Evolutionary conservation across 2,888 invertebrate species (phyloP).

Genomic region (Resseliella maxima): DNA sequence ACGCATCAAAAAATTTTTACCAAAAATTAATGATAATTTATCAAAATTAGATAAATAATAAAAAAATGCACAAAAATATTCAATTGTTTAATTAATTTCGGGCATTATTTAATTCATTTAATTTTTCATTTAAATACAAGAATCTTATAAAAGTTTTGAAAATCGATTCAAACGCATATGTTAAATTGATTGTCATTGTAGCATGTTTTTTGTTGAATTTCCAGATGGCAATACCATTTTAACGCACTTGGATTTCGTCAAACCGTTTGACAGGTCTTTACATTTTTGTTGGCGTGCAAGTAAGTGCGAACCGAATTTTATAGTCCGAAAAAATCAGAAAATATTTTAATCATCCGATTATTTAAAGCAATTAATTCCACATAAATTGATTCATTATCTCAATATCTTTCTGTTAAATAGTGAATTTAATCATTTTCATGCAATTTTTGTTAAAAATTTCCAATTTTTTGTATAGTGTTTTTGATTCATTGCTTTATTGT

Average conservation of each 20-base stretch:
- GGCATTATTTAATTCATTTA: too few species aligned
- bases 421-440: conserved; percentile 29
- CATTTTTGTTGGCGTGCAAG: conserved; percentile 49
- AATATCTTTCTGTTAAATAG: background rate
- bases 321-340: conserved; percentile 49
- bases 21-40: background rate
- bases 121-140: background rate
- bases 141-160: background rate
- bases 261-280: conserved; percentile 45
- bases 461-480: background rate
- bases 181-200: conserved; percentile 45
- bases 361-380: background rate
- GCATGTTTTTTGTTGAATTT: conserved; percentile 58
- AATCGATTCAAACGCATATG: background rate
- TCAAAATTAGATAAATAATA: background rate
- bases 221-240: conserved; percentile 58
- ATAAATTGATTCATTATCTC: background rate
- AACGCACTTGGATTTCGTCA: background rate
- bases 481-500: background rate
- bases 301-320: conserved; percentile 16
- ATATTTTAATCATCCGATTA: conserved; percentile 28
- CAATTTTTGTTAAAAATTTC: background rate
- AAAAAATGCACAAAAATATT: too few species aligned
- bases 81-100: too few species aligned
- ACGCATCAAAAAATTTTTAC: background rate